phyloP scores from a whole-genome alignment of 2,113 vertebrate species.

The Oreochromis niloticus region DNA sequence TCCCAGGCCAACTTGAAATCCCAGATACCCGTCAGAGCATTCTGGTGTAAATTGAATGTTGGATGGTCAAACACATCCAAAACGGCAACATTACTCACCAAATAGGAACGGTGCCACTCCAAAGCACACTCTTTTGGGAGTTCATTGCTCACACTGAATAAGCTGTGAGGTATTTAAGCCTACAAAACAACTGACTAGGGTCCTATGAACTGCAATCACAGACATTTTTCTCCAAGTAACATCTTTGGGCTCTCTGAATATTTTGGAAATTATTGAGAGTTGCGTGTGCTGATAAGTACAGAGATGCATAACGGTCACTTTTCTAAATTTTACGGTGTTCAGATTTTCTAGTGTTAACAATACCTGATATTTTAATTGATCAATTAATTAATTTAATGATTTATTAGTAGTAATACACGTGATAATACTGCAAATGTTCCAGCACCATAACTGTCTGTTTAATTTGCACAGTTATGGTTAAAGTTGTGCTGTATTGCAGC shows the following conservation, averaged over 20 bases:
- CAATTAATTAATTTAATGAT: not conserved
- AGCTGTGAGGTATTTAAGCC: not conserved
- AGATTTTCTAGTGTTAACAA: accelerated
- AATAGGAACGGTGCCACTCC: not conserved
- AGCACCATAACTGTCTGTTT: not conserved
- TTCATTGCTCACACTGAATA: not conserved
- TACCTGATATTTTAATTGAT: not conserved
- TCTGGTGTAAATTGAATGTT: not conserved
- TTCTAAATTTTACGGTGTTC: not conserved
- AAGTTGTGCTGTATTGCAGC: not conserved
- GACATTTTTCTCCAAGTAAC: not conserved
- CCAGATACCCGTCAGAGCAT: not conserved
- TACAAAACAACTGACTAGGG: not conserved
- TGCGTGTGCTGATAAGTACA: not conserved
- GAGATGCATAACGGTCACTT: not conserved
- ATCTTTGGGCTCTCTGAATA: not conserved
- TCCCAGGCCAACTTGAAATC: not conserved
- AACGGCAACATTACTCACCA: not conserved
- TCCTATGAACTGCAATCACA: not conserved
- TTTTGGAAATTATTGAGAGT: not conserved
- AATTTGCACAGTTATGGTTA: not conserved
- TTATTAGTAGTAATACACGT: not conserved
- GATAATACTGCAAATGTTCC: not conserved
- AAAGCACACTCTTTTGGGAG: not conserved
- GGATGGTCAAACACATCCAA: not conserved